A percentile compares a stretch with the other conserved stretches of the same genome.
phyloP scores from a whole-genome alignment of 2,797 vertebrate genomes.

The Heliangelus exortis region DNA sequence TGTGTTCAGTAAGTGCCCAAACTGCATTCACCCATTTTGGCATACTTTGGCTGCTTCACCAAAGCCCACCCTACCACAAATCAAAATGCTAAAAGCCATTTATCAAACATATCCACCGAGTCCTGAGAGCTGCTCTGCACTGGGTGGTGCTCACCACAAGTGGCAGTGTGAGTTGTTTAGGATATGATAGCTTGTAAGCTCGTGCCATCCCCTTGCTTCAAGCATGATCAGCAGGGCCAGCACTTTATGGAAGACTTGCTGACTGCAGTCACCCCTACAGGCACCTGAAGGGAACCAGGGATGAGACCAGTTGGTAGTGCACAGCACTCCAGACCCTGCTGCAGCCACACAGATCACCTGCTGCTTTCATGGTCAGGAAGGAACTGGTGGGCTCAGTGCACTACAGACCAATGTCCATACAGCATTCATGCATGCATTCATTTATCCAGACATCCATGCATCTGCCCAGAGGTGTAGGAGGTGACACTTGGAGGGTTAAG shows the following conservation, averaged over 20 bases:
- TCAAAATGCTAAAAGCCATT: not conserved
- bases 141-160: not conserved
- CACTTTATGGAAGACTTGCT: not conserved
- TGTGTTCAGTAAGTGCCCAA: not conserved
- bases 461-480: not conserved
- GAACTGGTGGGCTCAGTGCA: rapidly evolving
- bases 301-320: not conserved
- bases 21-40: not conserved
- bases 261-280: not conserved
- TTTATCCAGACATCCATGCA: not conserved
- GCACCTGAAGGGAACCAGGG: not conserved
- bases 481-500: not conserved
- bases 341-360: not conserved
- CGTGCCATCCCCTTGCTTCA: not conserved
- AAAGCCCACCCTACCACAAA: not conserved
- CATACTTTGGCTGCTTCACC: not conserved
- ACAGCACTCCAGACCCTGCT: not conserved
- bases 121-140: not conserved
- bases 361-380: not conserved
- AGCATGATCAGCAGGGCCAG: not conserved
- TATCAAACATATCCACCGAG: not conserved
- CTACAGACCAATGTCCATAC: not conserved
- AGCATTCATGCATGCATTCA: not conserved
- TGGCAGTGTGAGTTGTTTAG: not conserved
- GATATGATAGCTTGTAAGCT: rapidly evolving